These are phyloP conservation scores for Smithornis capensis DNA, from an alignment of 2,113 vertebrate species.

Conservation along the genomic window DNA sequence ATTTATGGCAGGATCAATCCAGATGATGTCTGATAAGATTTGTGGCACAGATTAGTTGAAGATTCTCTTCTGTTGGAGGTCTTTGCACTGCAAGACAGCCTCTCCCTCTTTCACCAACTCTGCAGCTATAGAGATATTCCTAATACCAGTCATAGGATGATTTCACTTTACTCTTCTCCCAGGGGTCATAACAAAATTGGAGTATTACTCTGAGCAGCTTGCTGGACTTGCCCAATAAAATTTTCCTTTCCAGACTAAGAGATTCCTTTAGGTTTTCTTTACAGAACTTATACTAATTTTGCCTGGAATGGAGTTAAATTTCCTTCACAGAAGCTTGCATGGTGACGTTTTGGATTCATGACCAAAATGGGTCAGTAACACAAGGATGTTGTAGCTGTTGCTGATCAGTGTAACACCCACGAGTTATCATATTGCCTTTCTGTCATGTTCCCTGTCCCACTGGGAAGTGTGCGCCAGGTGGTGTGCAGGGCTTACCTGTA, in stretches of 20 bases:
- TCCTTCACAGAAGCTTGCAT: rapidly evolving
- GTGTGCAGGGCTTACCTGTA: rapidly evolving
- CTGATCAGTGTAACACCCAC: background rate
- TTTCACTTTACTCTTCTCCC: background rate
- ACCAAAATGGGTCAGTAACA: background rate
- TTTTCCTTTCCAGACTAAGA: background rate
- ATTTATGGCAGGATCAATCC: background rate
- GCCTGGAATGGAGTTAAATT: background rate
- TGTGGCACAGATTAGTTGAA: background rate
- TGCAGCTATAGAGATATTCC: background rate
- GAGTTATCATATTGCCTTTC: background rate
- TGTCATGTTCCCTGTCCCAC: background rate
- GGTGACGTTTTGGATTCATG: background rate
- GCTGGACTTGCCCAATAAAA: background rate
- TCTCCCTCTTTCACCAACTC: background rate
- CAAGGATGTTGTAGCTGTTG: background rate
- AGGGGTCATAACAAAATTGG: background rate
- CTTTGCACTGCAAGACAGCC: background rate
- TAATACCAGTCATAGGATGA: background rate
- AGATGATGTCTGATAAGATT: background rate
- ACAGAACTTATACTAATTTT: background rate
- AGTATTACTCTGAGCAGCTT: background rate
- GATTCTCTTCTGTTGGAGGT: background rate
- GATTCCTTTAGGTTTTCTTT: background rate
- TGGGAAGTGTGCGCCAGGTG: background rate